A percentile compares a stretch with the other conserved stretches of the same genome.
phyloP scores from a whole-genome alignment of 2,797 vertebrate genomes.

The Cetoscarus ocellatus region DNA sequence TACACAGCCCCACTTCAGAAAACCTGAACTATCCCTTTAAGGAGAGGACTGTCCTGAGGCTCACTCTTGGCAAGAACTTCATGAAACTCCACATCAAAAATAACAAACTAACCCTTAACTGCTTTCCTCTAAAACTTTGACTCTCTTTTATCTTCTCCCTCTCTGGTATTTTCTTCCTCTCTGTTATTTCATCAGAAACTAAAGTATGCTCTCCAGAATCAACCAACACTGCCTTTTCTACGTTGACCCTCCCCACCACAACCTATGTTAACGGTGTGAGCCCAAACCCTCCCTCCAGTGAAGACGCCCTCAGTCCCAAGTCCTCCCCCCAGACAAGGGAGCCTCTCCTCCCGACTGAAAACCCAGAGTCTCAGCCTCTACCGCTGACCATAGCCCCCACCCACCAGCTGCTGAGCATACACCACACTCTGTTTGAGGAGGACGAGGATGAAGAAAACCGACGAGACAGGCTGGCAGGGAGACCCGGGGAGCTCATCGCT shows the following conservation, averaged over 20 bases:
- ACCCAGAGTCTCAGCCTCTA: constrained; percentile 67
- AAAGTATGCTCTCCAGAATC: constrained; percentile 80
- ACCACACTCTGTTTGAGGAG: constrained; percentile 83
- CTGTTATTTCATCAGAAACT: constrained; percentile 70
- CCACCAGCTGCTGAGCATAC: constrained; percentile 85
- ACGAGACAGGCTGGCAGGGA: constrained; percentile 79
- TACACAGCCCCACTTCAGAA: too few species aligned
- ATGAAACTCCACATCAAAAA: too few species aligned
- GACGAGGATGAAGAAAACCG: constrained; percentile 79
- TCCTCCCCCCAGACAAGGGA: constrained; percentile 62
- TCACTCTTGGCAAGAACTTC: too few species aligned
- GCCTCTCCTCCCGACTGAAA: constrained; percentile 62
- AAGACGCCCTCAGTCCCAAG: constrained; percentile 81
- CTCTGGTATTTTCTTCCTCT: constrained; percentile 7
- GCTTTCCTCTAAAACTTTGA: background rate
- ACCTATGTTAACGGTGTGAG: constrained; percentile 83
- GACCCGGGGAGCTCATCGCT: constrained; percentile 84
- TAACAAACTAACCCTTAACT: background rate
- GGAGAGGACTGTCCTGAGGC: too few species aligned
- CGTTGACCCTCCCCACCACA: constrained; percentile 76
- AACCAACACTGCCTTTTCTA: constrained; percentile 80
- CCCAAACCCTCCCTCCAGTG: constrained; percentile 79
- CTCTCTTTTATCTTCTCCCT: background rate
- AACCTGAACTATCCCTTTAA: too few species aligned
- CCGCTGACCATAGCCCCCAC: constrained; percentile 77